Evolutionary conservation across 2,797 vertebrate species (phyloP), one percentile per base, ranked within the genome.

Genomic region (Brotula barbata): DNA sequence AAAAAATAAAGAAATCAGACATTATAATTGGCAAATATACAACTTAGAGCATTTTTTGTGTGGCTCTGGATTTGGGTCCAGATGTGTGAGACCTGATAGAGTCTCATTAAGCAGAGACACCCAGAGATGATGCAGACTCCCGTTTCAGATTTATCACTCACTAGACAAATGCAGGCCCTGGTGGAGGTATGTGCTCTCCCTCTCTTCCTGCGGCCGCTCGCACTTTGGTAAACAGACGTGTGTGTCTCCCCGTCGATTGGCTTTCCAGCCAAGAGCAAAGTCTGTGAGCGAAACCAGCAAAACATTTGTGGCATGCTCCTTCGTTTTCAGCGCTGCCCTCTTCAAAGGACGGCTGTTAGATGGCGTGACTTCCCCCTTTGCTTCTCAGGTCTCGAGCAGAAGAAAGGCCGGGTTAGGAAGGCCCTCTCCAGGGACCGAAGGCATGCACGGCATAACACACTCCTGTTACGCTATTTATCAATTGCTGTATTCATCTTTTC

Each of bases 361-460:
- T 81, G 83, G 84, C 59, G 82, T 62, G 66, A 79, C 79, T 62
- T 85, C 78, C 71, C 78, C 77, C 77, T 82, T 77, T 57, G 73
- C 80, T 79, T 88, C 86, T 88, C 85, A 75, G 82, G 88, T 86
- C 85, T 85, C 59, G 31, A 63, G 28, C 68, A 51, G 71, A 74
- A 83, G 88, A 81, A 69, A 80, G 49, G 75, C 58, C 51, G 56
- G 80, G 85, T 80, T 75, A 87, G 82, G 84, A 88, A 86, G 83
- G 62, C 68, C 71, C 88, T 89, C 91, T 90, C 90, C 76, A 85
- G 91, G 90, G 90, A 92, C 85, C 66, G 61, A 89, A 91, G 89
- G 91, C 90, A 91, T 91, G 67, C 85, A 71, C 80, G 68, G 70
- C 87, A 82, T 75, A 85, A 89, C 85, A 82, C 87, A 83, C 87